phyloP scores from a whole-genome alignment of 2,888 invertebrate genomes.

The Rhorus exstirpatorius region DNA sequence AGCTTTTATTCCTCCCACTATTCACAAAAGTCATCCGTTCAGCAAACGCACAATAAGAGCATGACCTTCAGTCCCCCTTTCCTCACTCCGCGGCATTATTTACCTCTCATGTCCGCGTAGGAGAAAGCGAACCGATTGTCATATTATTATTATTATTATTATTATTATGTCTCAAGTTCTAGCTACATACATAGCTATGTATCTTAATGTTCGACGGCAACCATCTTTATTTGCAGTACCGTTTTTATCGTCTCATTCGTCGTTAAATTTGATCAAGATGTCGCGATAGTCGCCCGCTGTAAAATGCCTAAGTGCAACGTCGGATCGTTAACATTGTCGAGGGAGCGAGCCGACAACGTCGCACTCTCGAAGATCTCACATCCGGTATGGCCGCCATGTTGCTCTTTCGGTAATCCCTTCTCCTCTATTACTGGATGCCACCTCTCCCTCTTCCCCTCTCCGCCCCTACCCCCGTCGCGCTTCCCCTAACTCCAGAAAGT shows the following conservation, averaged over 20 bases:
- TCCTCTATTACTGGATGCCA: constrained; percentile 57
- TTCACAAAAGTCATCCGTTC: constrained; percentile 30
- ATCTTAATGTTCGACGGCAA: constrained; percentile 4
- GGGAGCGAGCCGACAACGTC: constrained; percentile 59
- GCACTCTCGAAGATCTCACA: constrained; percentile 70
- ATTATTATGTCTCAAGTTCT: too few relatives aligned
- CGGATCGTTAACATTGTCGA: constrained; percentile 63
- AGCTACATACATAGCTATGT: neutral
- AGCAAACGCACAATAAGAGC: constrained; percentile 42
- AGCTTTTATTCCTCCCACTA: constrained; percentile 31
- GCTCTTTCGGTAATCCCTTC: constrained; percentile 66
- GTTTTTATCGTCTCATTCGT: neutral
- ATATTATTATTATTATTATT: too few relatives aligned
- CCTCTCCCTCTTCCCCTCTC: constrained; percentile 65
- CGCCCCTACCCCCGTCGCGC: constrained; percentile 30
- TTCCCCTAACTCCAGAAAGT: constrained; percentile 53
- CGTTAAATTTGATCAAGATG: constrained; percentile 36
- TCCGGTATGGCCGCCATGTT: constrained; percentile 73
- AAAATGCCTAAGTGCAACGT: constrained; percentile 65
- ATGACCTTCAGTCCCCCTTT: constrained; percentile 66
- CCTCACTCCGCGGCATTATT: constrained; percentile 64
- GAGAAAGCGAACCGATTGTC: constrained; percentile 68
- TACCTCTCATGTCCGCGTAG: constrained; percentile 63
- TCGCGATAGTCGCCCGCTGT: constrained; percentile 23
- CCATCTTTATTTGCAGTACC: constrained; percentile 1